Base-by-base conservation (phyloP, 2,113 vertebrate genomes). In the Psettodes erumei region DNA sequence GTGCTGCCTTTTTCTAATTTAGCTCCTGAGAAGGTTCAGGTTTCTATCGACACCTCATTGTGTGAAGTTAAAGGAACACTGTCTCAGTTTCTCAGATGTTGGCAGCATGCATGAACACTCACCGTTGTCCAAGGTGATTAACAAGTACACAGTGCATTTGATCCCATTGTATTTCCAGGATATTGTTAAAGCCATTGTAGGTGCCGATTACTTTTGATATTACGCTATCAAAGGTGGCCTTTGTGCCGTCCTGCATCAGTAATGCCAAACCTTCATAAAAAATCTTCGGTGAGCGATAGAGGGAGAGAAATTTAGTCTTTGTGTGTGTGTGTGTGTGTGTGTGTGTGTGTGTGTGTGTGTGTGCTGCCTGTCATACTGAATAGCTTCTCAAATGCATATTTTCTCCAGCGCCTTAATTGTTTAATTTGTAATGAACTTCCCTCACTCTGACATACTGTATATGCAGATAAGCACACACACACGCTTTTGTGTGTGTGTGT, bases 31-130 rank as follows among this genome's bases (percentile, higher is more conserved):
- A 81, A 91, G 87, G 90, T 80, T 94, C 90, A 72, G 76, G 86
- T 95, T 94, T 94, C 94, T 88, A 85, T 86, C 92, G 77, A 89
- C 90, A 81, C 89, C 84, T 91, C 81, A 81, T 67, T 83, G 75
- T 64, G 38, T 75, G 65, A 86, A 93, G 88, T 84, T 89, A 93
- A 93, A 92, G 51, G 18, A 61, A 88, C 83, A 48, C 61, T 85
- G 91, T 91, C 93, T 91, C 85, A 90, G 86, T 92, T 92, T 78
- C 88, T 90, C 81, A 81, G 71, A 79, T 67, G 65, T 78, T 86
- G 79, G 56, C 68, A 59, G 60, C 33, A 48, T 60, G 35, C 37
- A 42, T 5, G 33, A 58, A 47, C 67, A 40, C 8, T 48, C 53
- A 66, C 32, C 33, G 64, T 65, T 38, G 53, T 70, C 79, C 71